These are phyloP conservation scores for Epistrophella euchroma DNA, from an alignment of 2,888 invertebrate genomes.

Conservation along the genomic window DNA sequence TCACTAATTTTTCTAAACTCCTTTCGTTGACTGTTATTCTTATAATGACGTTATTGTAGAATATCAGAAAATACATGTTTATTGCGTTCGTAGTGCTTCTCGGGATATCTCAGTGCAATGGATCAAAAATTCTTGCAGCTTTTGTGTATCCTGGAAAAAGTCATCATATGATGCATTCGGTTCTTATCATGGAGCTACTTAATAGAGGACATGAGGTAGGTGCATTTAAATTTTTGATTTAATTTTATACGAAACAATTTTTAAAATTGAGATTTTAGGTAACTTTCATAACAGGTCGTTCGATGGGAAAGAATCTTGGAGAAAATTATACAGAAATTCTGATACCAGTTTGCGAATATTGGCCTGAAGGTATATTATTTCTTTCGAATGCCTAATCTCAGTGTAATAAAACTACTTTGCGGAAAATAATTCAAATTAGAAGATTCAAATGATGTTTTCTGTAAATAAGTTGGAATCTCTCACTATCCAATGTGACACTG, in stretches of 20 bases:
- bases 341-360: slow-evolving; percentile 81
- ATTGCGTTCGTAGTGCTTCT: not conserved
- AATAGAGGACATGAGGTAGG: slow-evolving; percentile 84
- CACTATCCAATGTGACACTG: too few relatives aligned
- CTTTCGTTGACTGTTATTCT: not conserved
- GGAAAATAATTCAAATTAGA: too few relatives aligned
- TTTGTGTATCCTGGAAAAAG: slow-evolving; percentile 84
- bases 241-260: not conserved
- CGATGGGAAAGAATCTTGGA: slow-evolving; percentile 79
- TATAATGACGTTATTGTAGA: not conserved
- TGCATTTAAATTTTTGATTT: too few relatives aligned
- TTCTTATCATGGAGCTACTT: slow-evolving; percentile 83
- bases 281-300: slow-evolving; percentile 80
- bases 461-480: too few relatives aligned
- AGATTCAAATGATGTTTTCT: too few relatives aligned
- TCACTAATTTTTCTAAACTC: too few relatives aligned
- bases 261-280: slow-evolving; percentile 67
- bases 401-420: too few relatives aligned
- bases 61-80: slow-evolving; percentile 3
- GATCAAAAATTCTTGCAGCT: slow-evolving; percentile 83
- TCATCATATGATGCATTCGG: slow-evolving; percentile 84
- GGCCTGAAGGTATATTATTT: slow-evolving; percentile 80
- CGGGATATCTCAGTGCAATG: slow-evolving; percentile 30
- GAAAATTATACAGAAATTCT: slow-evolving; percentile 81
- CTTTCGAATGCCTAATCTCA: too few relatives aligned